Base-by-base conservation (phyloP, 2,113 vertebrate species). In the Toxotes chatareus region DNA sequence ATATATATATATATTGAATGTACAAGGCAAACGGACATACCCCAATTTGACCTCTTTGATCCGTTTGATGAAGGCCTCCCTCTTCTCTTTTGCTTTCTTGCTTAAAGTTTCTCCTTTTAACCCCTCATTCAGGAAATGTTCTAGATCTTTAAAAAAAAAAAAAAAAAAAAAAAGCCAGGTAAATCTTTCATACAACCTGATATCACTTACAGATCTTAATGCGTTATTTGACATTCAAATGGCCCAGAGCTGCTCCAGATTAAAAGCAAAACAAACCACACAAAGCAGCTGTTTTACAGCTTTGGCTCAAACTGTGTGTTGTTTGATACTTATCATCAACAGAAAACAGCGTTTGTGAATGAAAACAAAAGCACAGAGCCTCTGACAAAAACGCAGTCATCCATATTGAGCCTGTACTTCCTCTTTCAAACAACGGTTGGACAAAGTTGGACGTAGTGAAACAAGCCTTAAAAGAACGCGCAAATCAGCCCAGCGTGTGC, bases 51-150 rank as follows among this genome's bases (percentile, higher is more conserved):
- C 82, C 74, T 97, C 97, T 89, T 97, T 97, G 84, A 99, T 96
- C 85, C 97, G 96, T 92, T 95, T 98, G 88, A 98, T 93, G 88
- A 99, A 94, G 44, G 62, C 74, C 63, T 99, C 97, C 56, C 77
- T 96, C 91, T 93, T 98, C 74, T 99, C 98, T 87, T 98, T 99
- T 47, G 95, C 96, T 95, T 95, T 98, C 95, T 97, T 99, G 78
- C 97, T 97, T 79, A 99, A 91, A 94, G 89, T 97, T 93, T 99
- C 98, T 65, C 94, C 97, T 94, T 95, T 98, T 69, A 99, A 86
- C 1, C 88, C 92, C 79, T 97, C 96, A 21, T 76, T 93, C 87
- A 99, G 87, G 93, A 96, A 99, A 11, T 55, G 75, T 84, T 99
- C 97, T 49, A 99, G 78, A 93, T 98, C 98, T 99, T 27, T 27